These are phyloP conservation scores for Triplophysa rosa DNA, from an alignment of 2,113 vertebrate species.

Conservation along the genomic window DNA sequence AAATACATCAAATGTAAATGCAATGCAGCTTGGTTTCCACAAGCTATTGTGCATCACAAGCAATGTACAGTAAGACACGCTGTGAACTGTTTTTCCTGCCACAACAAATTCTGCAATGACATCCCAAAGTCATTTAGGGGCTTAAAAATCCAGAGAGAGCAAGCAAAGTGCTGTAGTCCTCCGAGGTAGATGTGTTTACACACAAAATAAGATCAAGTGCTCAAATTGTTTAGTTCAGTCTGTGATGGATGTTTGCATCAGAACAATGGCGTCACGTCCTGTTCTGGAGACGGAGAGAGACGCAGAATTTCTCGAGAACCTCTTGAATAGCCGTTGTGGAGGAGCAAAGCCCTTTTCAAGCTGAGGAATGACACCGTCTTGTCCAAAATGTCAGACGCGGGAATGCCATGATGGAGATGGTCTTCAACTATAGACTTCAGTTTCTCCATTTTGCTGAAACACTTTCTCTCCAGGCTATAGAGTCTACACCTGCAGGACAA, in stretches of 20 bases:
- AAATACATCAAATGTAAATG: conserved; percentile 31
- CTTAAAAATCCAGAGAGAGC: conserved; percentile 15
- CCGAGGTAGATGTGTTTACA: conserved; percentile 31
- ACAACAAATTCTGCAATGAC: background rate
- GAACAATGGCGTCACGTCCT: conserved; percentile 66
- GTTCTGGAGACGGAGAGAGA: conserved; percentile 65
- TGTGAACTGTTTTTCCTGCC: background rate
- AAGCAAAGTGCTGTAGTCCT: conserved; percentile 36
- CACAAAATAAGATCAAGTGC: conserved; percentile 29
- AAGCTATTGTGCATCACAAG: background rate
- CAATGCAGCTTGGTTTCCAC: background rate
- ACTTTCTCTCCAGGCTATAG: conserved; percentile 71
- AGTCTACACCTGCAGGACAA: conserved; percentile 69
- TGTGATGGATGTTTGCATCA: conserved; percentile 45
- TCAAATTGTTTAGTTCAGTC: background rate
- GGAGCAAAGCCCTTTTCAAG: conserved; percentile 66
- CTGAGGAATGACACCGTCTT: conserved; percentile 75
- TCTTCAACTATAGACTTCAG: conserved; percentile 69
- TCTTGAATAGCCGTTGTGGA: conserved; percentile 72
- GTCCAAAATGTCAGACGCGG: conserved; percentile 71
- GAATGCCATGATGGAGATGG: conserved; percentile 67
- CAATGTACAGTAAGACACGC: background rate
- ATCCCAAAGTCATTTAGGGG: background rate
- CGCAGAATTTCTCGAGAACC: conserved; percentile 72
- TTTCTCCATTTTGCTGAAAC: conserved; percentile 69